These are phyloP conservation scores for Trochalopteron elliotii DNA, from an alignment of 2,113 vertebrate species.

Conservation along the genomic window DNA sequence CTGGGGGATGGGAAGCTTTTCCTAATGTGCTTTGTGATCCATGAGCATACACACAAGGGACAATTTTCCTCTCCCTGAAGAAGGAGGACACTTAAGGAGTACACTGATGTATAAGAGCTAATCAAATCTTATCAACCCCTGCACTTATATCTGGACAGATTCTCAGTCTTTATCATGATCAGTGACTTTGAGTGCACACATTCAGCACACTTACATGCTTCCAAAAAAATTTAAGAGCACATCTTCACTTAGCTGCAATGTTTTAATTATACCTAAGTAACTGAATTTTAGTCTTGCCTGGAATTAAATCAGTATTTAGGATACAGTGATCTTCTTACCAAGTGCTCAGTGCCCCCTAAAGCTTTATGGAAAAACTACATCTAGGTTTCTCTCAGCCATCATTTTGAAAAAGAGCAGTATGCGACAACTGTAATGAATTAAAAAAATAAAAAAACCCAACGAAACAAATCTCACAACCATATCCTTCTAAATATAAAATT, in stretches of 20 bases:
- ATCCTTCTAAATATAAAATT: neutral
- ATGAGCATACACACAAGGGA: neutral
- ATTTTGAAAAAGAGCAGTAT: neutral
- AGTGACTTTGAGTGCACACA: neutral
- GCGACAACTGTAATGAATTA: neutral
- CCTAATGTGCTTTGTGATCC: neutral
- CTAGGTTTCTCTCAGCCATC: neutral
- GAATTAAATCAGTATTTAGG: neutral
- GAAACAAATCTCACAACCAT: neutral
- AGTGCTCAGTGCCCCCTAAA: conserved; percentile 9
- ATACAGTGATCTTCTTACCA: neutral
- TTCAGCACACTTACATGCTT: neutral
- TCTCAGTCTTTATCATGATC: neutral
- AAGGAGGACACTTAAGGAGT: neutral
- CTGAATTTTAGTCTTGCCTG: neutral
- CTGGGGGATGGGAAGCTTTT: neutral
- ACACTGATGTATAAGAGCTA: neutral
- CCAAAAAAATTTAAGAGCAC: neutral
- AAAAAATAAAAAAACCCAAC: neutral
- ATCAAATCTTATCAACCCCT: neutral
- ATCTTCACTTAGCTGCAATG: neutral
- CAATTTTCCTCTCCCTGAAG: neutral
- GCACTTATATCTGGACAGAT: neutral
- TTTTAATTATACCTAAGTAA: neutral
- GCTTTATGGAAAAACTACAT: neutral